Base-by-base conservation (phyloP, 2,797 vertebrate species). In the Nannoperca australis region DNA sequence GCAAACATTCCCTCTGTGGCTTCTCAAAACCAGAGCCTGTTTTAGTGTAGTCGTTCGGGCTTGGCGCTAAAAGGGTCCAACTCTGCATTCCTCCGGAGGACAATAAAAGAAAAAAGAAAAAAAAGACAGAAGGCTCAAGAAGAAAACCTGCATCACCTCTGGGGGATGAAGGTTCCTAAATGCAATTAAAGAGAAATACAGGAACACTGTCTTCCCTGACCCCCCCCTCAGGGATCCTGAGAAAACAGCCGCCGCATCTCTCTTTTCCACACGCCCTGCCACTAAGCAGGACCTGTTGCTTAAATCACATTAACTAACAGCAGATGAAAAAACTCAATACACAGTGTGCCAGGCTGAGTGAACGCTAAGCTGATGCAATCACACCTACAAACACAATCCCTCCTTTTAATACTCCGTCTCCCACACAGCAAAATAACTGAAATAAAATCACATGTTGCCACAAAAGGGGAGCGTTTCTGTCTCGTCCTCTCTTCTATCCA, bases 281-380 rank as follows among this genome's bases (percentile, higher is more conserved):
- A 66, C 78, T 54, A 80, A 88, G 68, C 78, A 68, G 66, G 74
- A 92, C 77, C 81, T 80, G 82, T 87, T 85, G 81, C 78, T 87
- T 54, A 85, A 91, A 92, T 84, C 88, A 78, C 81, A 87, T 91
- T 85, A 82, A 75, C 68, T 51, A 82, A 73, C 53, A 22, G 63
- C 56, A 70, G 83, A 88, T 72, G 80, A 80, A 82, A 85, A 81
- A 89, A 84, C 73, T 65, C 77, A 76, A 85, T 71, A 70, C 24
- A 38, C 74, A 7, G 38, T 2, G n/a, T 74, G 53, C 61, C 65
- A n/a, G 70, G 61, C 65, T 27, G 59, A 27, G 75, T 70, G 59
- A 80, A 79, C 20, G 24, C 61, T 14, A 60, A 75, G 20, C 70
- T 78, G 83, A 81, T 73, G 79, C 84, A 88, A 87, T 86, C 89